Conservation (phyloP, 2,113 vertebrate species). For the Neodon shergylaensis region DNA sequence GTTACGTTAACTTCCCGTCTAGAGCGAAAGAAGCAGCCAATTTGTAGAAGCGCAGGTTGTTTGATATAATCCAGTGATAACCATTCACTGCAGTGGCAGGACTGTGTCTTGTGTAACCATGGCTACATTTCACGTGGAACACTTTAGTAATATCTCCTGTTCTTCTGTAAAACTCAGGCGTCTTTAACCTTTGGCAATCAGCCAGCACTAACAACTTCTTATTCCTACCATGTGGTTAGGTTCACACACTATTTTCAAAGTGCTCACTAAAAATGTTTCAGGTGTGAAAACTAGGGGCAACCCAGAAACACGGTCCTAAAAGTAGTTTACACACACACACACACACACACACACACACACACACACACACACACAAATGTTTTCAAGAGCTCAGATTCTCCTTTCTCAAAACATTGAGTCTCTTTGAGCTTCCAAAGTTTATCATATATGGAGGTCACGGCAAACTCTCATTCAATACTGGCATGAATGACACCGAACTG, state of each 20-base stretch:
- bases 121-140: not conserved
- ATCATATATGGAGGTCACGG: not conserved
- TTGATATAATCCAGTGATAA: not conserved
- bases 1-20: not conserved
- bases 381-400: not conserved
- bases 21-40: not conserved
- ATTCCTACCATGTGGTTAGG: not conserved
- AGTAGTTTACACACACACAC: not conserved
- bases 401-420: not conserved
- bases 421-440: not conserved
- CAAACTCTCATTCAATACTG: not conserved
- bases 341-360: no score
- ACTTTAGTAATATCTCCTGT: not conserved
- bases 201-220: not conserved
- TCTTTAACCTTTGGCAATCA: not conserved
- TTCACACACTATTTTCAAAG: not conserved
- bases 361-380: no score
- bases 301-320: not conserved
- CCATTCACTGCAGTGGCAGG: not conserved
- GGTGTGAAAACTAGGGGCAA: not conserved
- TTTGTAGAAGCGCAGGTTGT: not conserved
- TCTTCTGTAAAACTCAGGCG: not conserved
- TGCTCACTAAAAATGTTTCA: not conserved
- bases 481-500: not conserved
- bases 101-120: not conserved